A percentile compares a stretch with the other conserved stretches of the same genome.
phyloP scores from a whole-genome alignment of 2,797 vertebrate species.

The Malurus leucopterus region DNA sequence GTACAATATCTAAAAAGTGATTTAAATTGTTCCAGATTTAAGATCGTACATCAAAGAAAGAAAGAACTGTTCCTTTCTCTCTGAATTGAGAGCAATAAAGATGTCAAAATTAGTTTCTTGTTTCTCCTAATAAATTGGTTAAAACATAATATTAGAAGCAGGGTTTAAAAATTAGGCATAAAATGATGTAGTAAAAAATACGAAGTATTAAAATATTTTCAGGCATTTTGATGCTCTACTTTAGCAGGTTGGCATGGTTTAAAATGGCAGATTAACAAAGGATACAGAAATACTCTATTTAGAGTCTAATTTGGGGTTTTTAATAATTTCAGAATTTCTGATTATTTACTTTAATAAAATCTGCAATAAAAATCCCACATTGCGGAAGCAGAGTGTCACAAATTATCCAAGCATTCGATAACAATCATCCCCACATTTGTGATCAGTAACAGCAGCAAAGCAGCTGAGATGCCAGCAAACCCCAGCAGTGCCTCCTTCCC shows the following conservation, averaged over 20 bases:
- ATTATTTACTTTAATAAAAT: neutral
- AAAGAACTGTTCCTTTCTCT: neutral
- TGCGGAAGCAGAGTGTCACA: too few relatives aligned
- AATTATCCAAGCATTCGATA: neutral
- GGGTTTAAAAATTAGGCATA: neutral
- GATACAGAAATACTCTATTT: neutral
- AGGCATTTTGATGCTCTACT: neutral
- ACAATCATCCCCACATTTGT: neutral
- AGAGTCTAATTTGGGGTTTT: neutral
- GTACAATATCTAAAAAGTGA: slow-evolving; percentile 62
- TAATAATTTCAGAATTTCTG: neutral
- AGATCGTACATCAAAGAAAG: slow-evolving; percentile 25
- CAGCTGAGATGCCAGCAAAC: neutral
- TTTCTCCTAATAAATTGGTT: neutral
- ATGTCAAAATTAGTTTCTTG: neutral
- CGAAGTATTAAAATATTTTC: neutral
- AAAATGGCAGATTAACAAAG: neutral
- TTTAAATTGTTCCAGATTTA: slow-evolving; percentile 58
- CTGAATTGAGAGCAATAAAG: slow-evolving; percentile 8
- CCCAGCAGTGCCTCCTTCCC: neutral
- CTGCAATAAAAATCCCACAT: neutral
- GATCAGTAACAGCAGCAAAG: neutral
- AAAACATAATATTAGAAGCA: neutral
- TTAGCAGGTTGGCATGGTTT: neutral
- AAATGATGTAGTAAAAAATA: neutral